phyloP scores from a whole-genome alignment of 2,888 invertebrate species.

The Calliphora vomitoria region DNA sequence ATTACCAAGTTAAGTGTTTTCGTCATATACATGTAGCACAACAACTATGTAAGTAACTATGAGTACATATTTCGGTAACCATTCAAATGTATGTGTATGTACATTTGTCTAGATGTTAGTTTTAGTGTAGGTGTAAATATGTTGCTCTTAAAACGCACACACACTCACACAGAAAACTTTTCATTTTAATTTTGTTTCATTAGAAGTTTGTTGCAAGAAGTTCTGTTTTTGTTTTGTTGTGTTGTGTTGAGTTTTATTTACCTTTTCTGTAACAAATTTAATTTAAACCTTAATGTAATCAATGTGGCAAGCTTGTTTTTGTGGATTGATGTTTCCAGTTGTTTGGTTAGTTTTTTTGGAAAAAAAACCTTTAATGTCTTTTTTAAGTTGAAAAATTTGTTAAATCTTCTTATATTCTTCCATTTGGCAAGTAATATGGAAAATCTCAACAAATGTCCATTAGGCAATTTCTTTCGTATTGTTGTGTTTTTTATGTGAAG shows the following conservation, averaged over 20 bases:
- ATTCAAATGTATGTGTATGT: background rate
- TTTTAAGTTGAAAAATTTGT: conserved; percentile 22
- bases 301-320: conserved; percentile 53
- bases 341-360: conserved; percentile 14
- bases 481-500: background rate
- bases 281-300: conserved; percentile 67
- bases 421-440: background rate
- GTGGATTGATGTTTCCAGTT: conserved; percentile 39
- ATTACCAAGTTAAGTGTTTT: conserved; percentile 42
- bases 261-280: conserved; percentile 57
- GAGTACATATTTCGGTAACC: background rate
- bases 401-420: background rate
- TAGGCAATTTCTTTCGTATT: conserved; percentile 20
- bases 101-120: background rate
- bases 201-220: conserved; percentile 56
- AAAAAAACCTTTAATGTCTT: conserved; percentile 29
- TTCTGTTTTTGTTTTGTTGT: conserved; percentile 2
- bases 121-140: conserved; percentile 1
- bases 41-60: background rate
- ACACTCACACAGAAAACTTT: conserved; percentile 33
- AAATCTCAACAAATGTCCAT: conserved; percentile 32
- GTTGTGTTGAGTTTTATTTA: conserved; percentile 38
- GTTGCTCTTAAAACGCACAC: background rate
- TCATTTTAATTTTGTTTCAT: conserved; percentile 61
- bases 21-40: background rate